Base-by-base conservation (phyloP, 2,888 invertebrate species). In the Dolomedes plantarius region DNA sequence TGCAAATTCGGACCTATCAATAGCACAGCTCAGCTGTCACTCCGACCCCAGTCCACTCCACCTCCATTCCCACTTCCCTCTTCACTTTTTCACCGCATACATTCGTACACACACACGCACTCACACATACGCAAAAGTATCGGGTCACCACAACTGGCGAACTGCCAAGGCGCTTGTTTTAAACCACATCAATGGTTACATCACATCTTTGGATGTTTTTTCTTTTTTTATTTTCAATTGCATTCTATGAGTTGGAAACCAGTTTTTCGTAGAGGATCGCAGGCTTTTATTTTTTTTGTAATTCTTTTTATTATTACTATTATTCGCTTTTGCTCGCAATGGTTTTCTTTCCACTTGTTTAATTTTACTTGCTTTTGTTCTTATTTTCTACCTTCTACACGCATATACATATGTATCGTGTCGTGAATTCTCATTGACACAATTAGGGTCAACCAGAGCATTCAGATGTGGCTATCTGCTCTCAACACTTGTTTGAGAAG, bases 101-200 rank as follows among this genome's bases (percentile, higher is more conserved):
- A 62, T 67, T 27, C 32, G 5, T 29, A 16, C 64, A 65, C 64
- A 65, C 28, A 11, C 32, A 31, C 32, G 69, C n/a, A 39, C 65
- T 29, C 56, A 6, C 39, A 29, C 6, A 65, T 36, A 36, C 19
- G 27, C 0, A 32, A 7, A n/a, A 23, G 28, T 19, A 2, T 72
- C 77, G 65, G 83, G 72, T 76, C 83, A 76, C 67, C 65, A 75
- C 67, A 77, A 77, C 68, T 85, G 83, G 83, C 83, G 73, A 23
- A 39, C 46, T 27, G 83, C 83, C 83, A 85, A 67, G 83, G 83
- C 83, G 83, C 77, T 77, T 67, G 77, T 85, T 85, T 85, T 64
- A 85, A 85, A 85, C 77, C 77, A 77, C 77, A 65, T 77, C 77
- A 68, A 72, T 77, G 19, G 77, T 77, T 77, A 77, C 83, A 85